Percentiles rank a stretch among this genome's conserved stretches.
Conservation (phyloP, 2,113 vertebrate species). For the Centropus bengalensis region DNA sequence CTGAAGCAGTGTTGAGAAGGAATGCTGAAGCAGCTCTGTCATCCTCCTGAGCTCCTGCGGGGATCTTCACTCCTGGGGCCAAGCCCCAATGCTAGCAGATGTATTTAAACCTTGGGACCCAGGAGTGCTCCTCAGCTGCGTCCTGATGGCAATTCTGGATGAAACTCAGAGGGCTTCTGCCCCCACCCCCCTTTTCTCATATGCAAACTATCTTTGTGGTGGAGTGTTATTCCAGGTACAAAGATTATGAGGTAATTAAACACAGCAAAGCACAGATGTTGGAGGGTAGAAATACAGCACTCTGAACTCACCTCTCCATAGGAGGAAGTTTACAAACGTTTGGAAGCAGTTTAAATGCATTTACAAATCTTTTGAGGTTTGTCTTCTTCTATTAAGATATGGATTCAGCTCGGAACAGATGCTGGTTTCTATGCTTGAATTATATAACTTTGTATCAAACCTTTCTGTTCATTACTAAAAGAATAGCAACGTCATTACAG, state of each 20-base stretch:
- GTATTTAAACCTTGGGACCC: not conserved
- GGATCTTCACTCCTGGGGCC: not conserved
- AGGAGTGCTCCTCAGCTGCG: not conserved
- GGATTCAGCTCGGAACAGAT: constrained; percentile 37
- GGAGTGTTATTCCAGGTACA: not conserved
- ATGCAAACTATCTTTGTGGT: rapidly evolving
- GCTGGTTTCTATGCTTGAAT: not conserved
- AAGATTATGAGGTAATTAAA: not conserved
- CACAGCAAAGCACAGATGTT: not conserved
- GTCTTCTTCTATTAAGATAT: not conserved
- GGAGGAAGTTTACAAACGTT: not conserved
- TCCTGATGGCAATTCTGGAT: not conserved
- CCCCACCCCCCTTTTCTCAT: not conserved
- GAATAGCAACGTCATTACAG: constrained; percentile 35
- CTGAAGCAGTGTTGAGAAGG: not conserved
- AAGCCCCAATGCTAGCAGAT: not conserved
- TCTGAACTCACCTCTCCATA: not conserved
- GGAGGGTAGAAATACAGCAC: not conserved
- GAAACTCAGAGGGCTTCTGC: not conserved
- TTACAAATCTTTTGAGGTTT: not conserved
- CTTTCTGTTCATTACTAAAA: constrained; percentile 65
- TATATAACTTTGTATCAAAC: constrained; percentile 55
- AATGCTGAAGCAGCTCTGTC: not conserved
- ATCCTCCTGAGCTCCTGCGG: not conserved
- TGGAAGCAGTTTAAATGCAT: not conserved